Base-by-base conservation (phyloP, 2,113 vertebrate species). In the Gulo gulo region DNA sequence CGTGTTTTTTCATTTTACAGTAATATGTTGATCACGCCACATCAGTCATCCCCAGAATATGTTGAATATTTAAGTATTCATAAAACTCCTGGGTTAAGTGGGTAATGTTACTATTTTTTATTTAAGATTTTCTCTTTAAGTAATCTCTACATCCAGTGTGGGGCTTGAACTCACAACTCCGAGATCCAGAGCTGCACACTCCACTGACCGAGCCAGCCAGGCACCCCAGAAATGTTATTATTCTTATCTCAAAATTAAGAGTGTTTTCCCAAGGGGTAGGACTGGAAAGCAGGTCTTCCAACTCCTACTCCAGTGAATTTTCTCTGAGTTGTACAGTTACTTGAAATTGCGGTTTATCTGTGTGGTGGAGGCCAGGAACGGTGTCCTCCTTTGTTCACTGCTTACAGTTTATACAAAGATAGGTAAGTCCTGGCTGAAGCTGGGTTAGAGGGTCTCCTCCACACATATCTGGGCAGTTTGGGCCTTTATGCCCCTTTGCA, bases 211-310 rank as follows among this genome's bases (percentile, higher is more conserved):
- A 74, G 23, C 39, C 24, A 74, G 73, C 39, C 39, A 74, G 24
- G 1, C 36, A 7, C 23, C 26, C 42, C 26, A 18, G 74, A 69
- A 52, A 76, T 26, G 8, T 80, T 71, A 52, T 4, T 93, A 2
- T 63, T 89, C 12, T 94, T 92, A 50, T 21, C 73, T 94, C 92
- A 71, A 78, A 97, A 78, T 85, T 76, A 76, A 92, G 52, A 86
- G 67, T 80, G n/a, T n/a, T 91, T 85, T 7, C 36, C 8, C 13
- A 31, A 45, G 3, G 55, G 4, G 21, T 73, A 79, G 52, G 15
- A 91, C 55, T 42, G 21, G 24, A 90, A 83, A 91, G 24, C 29
- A 87, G 26, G 34, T 55, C 21, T 61, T 89, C 57, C 55, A 4
- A 59, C n/a, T 29, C 29, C 36, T 34, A 24, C 11, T 7, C 45